These are phyloP conservation scores for Euwallacea fornicatus DNA, from an alignment of 1,140 invertebrate species.

Conservation along the genomic window DNA sequence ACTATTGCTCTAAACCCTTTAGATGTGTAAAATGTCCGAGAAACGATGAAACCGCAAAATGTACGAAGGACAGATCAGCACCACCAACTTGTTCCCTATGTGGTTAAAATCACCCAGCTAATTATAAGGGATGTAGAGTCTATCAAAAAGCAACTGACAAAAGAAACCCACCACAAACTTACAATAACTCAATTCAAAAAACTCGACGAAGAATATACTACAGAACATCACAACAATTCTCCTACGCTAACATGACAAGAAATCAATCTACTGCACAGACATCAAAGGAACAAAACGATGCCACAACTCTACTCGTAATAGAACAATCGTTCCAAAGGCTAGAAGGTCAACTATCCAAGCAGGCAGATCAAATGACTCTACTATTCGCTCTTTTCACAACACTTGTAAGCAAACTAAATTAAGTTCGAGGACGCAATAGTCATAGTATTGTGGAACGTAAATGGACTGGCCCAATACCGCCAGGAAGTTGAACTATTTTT, in stretches of 20 bases:
- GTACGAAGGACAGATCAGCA: slow-evolving; percentile 49
- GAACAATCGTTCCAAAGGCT: no score
- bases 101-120: slow-evolving; percentile 49
- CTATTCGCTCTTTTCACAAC: slow-evolving; percentile 33
- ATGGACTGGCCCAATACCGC: slow-evolving; percentile 37
- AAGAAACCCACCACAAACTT: no score
- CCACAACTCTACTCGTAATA: no score
- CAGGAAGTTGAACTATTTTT: slow-evolving; percentile 41
- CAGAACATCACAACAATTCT: no score
- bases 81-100: slow-evolving; percentile 49
- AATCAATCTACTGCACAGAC: no score
- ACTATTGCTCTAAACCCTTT: slow-evolving; percentile 45
- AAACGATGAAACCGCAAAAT: slow-evolving; percentile 49
- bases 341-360: no score
- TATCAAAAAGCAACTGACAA: no score
- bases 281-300: no score
- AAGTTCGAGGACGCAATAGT: slow-evolving; percentile 6
- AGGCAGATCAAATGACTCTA: no score
- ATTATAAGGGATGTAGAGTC: slow-evolving; percentile 50
- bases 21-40: slow-evolving; percentile 52
- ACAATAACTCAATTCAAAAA: no score
- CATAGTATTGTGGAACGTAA: slow-evolving; percentile 43
- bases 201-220: no score
- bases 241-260: no score
- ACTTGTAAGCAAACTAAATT: slow-evolving; percentile 37